Conservation (phyloP, 2,113 vertebrate species). For the Globicephala melas region DNA sequence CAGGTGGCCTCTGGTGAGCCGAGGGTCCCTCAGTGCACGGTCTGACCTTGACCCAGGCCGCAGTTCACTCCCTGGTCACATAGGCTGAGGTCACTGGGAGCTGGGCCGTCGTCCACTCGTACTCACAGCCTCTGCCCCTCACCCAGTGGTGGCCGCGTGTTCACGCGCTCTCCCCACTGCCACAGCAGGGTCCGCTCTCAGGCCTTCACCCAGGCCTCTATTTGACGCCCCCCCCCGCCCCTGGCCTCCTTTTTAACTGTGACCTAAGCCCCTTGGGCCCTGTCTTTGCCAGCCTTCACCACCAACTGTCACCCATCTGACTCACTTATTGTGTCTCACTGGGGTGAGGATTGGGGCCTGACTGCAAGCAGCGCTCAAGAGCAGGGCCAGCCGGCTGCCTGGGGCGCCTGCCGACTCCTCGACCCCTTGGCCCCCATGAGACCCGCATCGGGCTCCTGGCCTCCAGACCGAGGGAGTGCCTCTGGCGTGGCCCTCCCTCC, state of each 20-base stretch:
- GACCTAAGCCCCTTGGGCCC: not conserved
- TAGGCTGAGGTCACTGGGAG: not conserved
- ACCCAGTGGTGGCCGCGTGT: not conserved
- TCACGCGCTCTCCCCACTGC: not conserved
- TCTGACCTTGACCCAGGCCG: not conserved
- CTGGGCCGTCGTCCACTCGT: rapidly evolving
- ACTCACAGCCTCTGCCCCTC: not conserved
- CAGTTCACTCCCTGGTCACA: not conserved
- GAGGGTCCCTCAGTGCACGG: no score
- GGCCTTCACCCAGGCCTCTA: not conserved
- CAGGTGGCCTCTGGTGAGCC: not conserved
- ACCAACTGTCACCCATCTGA: not conserved
- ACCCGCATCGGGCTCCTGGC: not conserved
- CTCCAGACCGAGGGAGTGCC: not conserved
- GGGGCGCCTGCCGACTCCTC: not conserved
- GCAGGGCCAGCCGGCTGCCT: not conserved
- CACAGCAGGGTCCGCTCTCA: not conserved
- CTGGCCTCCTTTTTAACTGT: not conserved
- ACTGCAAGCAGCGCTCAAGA: not conserved
- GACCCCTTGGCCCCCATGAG: rapidly evolving
- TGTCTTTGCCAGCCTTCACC: not conserved
- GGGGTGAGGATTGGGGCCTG: not conserved
- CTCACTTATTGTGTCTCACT: not conserved
- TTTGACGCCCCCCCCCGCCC: not conserved
- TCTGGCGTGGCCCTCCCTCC: not conserved